These are phyloP conservation scores for Somateria mollissima DNA, from an alignment of 2,797 vertebrate genomes.

Conservation along the genomic window DNA sequence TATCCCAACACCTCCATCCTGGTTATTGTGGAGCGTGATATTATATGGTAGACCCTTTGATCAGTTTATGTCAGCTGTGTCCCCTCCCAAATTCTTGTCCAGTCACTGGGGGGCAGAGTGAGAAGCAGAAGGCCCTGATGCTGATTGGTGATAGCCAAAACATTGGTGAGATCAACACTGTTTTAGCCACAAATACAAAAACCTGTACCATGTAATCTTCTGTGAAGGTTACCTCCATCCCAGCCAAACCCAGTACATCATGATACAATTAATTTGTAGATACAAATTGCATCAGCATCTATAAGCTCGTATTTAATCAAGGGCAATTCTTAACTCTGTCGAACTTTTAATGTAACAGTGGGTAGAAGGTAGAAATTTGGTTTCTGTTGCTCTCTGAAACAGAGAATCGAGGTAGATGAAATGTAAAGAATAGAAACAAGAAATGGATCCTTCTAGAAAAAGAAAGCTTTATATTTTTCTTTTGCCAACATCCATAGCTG, in stretches of 20 bases:
- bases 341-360: background rate
- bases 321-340: background rate
- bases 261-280: background rate
- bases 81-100: background rate
- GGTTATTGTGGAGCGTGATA: background rate
- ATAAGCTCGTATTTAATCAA: background rate
- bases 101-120: background rate
- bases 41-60: background rate
- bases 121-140: background rate
- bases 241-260: background rate
- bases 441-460: background rate
- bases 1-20: background rate
- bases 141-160: background rate
- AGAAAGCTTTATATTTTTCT: background rate
- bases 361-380: background rate
- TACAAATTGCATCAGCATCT: background rate
- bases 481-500: background rate
- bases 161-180: accelerated
- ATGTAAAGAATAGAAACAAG: background rate
- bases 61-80: background rate
- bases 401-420: background rate
- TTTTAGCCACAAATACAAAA: background rate
- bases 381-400: background rate
- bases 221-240: background rate
- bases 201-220: background rate